A percentile compares a stretch with the other conserved stretches of the same genome.
These are phyloP conservation scores for Psettodes erumei DNA, from an alignment of 2,113 vertebrate species.

Conservation along the genomic window DNA sequence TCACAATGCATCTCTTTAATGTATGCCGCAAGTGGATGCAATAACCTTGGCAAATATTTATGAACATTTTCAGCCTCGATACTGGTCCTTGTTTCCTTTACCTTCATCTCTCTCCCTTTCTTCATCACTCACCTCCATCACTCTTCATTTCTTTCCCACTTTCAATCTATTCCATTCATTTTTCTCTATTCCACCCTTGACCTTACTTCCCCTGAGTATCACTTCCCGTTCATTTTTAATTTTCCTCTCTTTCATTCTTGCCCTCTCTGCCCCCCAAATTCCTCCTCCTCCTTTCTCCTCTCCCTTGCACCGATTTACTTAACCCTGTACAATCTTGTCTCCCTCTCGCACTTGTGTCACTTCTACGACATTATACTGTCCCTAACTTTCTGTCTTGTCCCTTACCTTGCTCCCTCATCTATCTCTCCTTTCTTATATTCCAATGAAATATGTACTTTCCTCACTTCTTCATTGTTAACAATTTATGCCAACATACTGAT, in stretches of 20 bases:
- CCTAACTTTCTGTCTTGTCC: not conserved
- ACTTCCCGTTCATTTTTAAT: slow-evolving; percentile 34
- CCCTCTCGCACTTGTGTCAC: not conserved
- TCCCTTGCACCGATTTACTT: not conserved
- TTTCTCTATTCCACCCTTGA: slow-evolving; percentile 29
- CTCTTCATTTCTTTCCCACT: slow-evolving; percentile 22
- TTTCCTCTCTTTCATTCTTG: slow-evolving; percentile 25
- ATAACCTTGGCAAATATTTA: slow-evolving; percentile 1
- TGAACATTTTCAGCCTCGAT: slow-evolving; percentile 5
- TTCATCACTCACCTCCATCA: slow-evolving; percentile 9
- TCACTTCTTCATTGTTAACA: not conserved
- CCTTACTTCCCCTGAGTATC: slow-evolving; percentile 23
- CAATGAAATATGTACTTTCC: not conserved
- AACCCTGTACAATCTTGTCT: not conserved
- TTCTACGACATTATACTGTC: not conserved
- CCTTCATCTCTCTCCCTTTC: not conserved
- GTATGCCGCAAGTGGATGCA: not conserved
- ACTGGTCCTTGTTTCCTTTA: slow-evolving; percentile 11
- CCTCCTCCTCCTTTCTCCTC: not conserved
- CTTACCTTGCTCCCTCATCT: not conserved
- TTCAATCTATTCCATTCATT: slow-evolving; percentile 14
- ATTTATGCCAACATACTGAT: not conserved
- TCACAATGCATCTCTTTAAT: not conserved
- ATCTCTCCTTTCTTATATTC: not conserved
- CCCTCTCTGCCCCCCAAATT: slow-evolving; percentile 9